These are phyloP conservation scores for Apus apus DNA, from an alignment of 2,113 vertebrate species.

Conservation along the genomic window DNA sequence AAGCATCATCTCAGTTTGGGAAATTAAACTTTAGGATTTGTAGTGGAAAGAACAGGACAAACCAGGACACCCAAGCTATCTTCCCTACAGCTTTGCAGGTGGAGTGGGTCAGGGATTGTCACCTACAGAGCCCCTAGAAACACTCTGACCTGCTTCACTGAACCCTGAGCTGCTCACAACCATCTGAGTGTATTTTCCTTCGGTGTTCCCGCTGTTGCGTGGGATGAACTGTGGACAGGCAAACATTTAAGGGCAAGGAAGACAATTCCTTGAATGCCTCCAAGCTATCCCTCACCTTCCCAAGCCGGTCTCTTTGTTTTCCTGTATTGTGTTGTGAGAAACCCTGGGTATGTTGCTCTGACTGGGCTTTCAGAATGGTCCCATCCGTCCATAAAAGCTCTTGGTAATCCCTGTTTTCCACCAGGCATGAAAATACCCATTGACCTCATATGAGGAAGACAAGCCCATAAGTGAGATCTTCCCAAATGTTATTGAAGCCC, in stretches of 20 bases:
- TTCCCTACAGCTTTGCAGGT: neutral
- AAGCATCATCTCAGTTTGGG: neutral
- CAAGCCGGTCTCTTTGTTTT: neutral
- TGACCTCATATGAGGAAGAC: neutral
- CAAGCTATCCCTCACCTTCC: neutral
- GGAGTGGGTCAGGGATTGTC: neutral
- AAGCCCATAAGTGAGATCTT: neutral
- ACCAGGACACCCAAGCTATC: neutral
- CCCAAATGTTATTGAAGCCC: neutral
- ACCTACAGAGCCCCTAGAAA: neutral
- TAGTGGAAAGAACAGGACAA: neutral
- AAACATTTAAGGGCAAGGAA: neutral
- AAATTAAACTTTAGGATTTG: neutral
- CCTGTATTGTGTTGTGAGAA: neutral
- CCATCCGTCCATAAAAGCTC: neutral
- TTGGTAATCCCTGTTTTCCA: neutral
- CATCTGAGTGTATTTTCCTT: neutral
- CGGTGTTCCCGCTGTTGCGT: neutral
- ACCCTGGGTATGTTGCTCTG: neutral
- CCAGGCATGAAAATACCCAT: neutral
- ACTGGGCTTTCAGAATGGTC: neutral
- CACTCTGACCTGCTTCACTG: neutral
- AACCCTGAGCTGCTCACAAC: neutral
- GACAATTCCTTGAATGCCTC: neutral
- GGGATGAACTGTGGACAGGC: neutral